Percentiles rank a stretch among this genome's conserved stretches.
Evolutionary conservation across 2,113 vertebrate species (phyloP).

Genomic region (Chloebia gouldiae): DNA sequence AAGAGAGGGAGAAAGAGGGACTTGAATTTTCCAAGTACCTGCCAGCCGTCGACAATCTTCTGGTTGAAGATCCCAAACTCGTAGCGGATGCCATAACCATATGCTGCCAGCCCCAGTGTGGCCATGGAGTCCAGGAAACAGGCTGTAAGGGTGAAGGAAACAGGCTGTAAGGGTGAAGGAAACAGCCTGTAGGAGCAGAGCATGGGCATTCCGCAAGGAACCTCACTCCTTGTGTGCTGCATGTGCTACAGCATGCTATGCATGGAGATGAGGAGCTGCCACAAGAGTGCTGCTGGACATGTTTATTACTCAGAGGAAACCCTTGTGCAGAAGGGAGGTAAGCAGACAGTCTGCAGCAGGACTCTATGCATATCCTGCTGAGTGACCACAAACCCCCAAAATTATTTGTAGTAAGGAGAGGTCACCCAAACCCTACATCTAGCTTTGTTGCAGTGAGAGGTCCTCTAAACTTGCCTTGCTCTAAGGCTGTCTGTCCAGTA

Average conservation of each 20-base stretch:
- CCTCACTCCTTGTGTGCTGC: accelerated
- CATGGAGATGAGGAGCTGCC: neutral
- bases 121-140: conserved; percentile 92
- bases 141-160: conserved; percentile 69
- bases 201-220: neutral
- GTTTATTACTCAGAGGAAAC: neutral
- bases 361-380: accelerated
- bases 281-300: neutral
- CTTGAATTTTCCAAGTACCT: conserved; percentile 67
- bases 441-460: neutral
- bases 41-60: conserved; percentile 85
- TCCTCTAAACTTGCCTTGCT: neutral
- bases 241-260: accelerated
- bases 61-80: conserved; percentile 94
- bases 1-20: neutral
- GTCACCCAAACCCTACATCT: neutral
- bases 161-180: neutral
- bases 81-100: conserved; percentile 88
- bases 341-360: neutral
- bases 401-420: neutral
- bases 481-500: neutral
- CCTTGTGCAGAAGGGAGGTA: neutral
- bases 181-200: neutral
- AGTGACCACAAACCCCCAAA: neutral
- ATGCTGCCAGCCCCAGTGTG: conserved; percentile 83